Evolutionary conservation across 2,888 invertebrate species (phyloP), one percentile per base, ranked within the genome.

Genomic region (Agriopis leucophaearia): DNA sequence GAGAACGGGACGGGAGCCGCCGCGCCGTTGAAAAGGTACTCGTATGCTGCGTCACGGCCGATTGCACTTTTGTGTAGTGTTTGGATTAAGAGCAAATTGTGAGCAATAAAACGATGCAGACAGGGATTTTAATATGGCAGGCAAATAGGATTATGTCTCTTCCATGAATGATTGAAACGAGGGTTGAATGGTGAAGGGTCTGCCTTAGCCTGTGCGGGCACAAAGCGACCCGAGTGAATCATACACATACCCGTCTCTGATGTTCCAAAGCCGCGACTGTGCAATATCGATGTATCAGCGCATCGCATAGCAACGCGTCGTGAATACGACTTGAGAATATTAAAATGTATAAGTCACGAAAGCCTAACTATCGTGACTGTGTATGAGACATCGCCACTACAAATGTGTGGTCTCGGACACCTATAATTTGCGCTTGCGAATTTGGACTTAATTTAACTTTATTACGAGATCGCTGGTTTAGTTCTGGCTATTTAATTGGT

Each of bases 271-370:
- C 61, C 61, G 58, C 66, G 63, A 47, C 57, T 72, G 70, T 73
- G 72, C 75, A 73, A 71, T 89, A 91, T 91, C 81, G 91, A 91
- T 88, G 84, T 91, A 90, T 88, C 90, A 87, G 82, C 74, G 80
- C 88, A 85, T 90, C 74, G 81, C 88, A 85, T 90, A 86, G 88
- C 90, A 86, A 90, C 89, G 85, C 79, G 82, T 81, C 79, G 64
- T 74, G 64, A 74, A 69, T 73, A 81, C 82, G 78, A 74, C 72
- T 68, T 68, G 71, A 73, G 88, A 87, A 90, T 91, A 90, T 88
- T 88, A 90, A 91, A 86, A 88, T 85, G 88, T 84, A 48, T 78
- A 74, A 87, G 91, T 90, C 91, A 91, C 92, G 91, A 89, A 87
- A 81, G 59, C 71, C 76, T 78, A 82, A 83, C 83, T 81, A 84